These are phyloP conservation scores for Pterois miles DNA, from an alignment of 2,797 vertebrate species.

Conservation along the genomic window DNA sequence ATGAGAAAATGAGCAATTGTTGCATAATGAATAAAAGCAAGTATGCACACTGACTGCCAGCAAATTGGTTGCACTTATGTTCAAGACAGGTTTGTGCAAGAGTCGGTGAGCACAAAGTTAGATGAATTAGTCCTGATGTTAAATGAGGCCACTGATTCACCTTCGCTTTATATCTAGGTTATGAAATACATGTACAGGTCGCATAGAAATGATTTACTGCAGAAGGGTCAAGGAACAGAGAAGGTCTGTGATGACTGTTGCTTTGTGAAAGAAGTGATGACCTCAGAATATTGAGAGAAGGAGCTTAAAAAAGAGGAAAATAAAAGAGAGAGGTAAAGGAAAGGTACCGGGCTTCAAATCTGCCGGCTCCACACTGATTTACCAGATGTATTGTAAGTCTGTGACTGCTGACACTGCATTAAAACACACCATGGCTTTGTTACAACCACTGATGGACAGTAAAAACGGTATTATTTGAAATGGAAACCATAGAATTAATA, in stretches of 20 bases:
- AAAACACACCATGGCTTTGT: background rate
- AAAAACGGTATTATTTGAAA: conserved; percentile 5
- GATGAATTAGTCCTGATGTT: background rate
- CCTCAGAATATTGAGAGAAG: conserved; percentile 1
- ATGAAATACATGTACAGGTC: conserved; percentile 7
- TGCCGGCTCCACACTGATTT: background rate
- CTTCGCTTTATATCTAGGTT: conserved; percentile 1
- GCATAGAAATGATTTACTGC: conserved; percentile 30
- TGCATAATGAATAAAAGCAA: background rate
- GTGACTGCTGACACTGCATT: background rate
- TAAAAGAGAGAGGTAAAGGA: background rate
- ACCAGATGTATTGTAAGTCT: background rate
- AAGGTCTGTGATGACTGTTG: conserved; percentile 19
- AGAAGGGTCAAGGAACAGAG: conserved; percentile 4
- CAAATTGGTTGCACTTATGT: background rate
- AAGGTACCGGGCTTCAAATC: background rate
- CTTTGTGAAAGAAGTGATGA: conserved; percentile 16
- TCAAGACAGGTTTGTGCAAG: background rate
- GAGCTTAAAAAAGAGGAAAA: background rate
- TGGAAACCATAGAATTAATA: conserved; percentile 6
- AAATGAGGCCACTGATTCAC: background rate
- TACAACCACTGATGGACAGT: conserved; percentile 3
- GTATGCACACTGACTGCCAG: background rate
- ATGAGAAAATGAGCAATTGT: background rate
- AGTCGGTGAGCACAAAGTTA: background rate